Conservation (phyloP, 2,113 vertebrate genomes). For the Spea bombifrons region DNA sequence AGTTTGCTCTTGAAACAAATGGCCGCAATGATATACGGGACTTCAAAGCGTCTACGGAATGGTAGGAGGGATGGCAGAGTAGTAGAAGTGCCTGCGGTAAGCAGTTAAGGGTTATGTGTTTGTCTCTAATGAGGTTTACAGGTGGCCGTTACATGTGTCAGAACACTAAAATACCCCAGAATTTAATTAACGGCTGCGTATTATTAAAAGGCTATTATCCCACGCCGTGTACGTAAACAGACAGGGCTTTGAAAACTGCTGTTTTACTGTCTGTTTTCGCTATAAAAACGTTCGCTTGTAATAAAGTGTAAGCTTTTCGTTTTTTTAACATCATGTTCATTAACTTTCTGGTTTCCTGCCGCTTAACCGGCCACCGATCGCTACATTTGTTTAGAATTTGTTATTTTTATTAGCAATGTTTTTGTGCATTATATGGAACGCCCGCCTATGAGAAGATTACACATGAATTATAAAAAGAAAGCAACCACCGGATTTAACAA, state of each 20-base stretch:
- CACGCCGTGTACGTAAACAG: background rate
- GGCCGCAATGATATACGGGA: too few species aligned
- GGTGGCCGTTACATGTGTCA: background rate
- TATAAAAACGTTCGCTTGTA: too few species aligned
- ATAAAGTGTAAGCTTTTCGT: background rate
- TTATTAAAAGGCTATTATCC: slow-evolving; percentile 1
- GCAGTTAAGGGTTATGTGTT: background rate
- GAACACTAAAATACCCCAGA: background rate
- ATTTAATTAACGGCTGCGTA: background rate
- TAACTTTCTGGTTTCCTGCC: too few species aligned
- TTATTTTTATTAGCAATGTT: too few species aligned
- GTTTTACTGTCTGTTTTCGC: background rate
- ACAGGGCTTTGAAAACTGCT: background rate
- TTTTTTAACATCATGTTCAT: background rate
- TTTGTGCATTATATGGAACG: too few species aligned
- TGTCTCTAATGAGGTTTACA: background rate
- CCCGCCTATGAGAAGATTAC: too few species aligned
- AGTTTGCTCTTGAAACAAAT: too few species aligned
- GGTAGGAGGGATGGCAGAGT: background rate
- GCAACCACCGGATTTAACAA: too few species aligned
- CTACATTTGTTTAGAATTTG: too few species aligned
- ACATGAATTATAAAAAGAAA: too few species aligned
- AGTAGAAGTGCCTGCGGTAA: background rate
- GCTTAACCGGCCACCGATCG: too few species aligned
- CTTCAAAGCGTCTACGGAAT: background rate